Base-by-base conservation (phyloP, 2,113 vertebrate genomes). In the Camelus bactrianus region DNA sequence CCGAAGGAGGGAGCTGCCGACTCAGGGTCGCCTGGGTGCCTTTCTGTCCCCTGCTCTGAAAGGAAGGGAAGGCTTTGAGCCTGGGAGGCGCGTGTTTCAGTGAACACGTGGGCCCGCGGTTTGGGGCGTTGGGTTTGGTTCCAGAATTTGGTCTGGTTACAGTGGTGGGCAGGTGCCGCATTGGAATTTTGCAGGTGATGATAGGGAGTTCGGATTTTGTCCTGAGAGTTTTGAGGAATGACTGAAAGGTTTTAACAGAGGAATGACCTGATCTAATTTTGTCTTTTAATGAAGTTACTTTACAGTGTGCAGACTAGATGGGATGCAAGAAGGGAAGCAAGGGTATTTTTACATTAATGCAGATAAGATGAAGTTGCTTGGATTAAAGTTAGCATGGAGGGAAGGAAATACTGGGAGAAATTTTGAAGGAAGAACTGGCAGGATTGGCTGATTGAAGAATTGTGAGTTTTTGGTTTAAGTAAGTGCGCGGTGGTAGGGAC, bases 21-120 rank as follows among this genome's bases (percentile, higher is more conserved):
- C 42, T 15, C 46, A 17, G 67, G 13, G 9, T 58, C 8, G 22
- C 42, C 2, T 35, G 64, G 35, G 8, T 67, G 3, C 17, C 42
- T 38, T 38, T n/a, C 10, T 19, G 17, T n/a, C 9, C 7, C 0
- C 26, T 28, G 38, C 35, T 77, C 17, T 6, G 86, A 11, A 35
- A 87, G 46, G 6, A 42, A 48, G 22, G 62, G 8, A 30, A 58
- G 11, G 26, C 35, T 77, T 70, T 22, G 64, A 67, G 48, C 32
- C 28, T 1, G 16, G 32, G n/a, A 42, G 70, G 64, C 83, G 30
- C n/a, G 0, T 26, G 58, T 80, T 60, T 58, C 30, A 6, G 52
- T 38, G 88, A 93, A 52, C 97, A 98, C 97, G 96, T 97, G 96
- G 86, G 22, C 32, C 30, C 6, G n/a, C 58, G 4, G 3, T 46